A percentile compares a stretch with the other conserved stretches of the same genome.
Evolutionary conservation across 2,113 vertebrate genomes (phyloP).

Genomic region (Hydrolagus affinis): DNA sequence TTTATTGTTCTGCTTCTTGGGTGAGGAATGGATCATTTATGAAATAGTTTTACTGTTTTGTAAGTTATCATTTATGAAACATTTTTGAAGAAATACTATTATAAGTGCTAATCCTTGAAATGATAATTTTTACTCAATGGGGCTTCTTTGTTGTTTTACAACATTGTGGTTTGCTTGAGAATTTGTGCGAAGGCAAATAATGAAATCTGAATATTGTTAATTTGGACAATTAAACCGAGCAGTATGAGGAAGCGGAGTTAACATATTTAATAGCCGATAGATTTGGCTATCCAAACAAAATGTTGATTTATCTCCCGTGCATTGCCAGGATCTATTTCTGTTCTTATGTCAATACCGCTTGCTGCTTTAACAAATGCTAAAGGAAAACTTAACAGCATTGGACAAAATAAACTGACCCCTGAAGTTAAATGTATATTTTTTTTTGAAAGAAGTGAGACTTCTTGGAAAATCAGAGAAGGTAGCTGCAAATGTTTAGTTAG

Average conservation of each 20-base stretch:
- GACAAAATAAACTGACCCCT: no score
- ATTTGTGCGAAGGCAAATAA: background rate
- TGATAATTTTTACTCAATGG: background rate
- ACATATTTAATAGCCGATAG: background rate
- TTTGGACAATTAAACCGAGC: background rate
- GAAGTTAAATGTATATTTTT: background rate
- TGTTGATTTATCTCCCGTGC: background rate
- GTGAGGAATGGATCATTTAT: background rate
- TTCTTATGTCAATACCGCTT: background rate
- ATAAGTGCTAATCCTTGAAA: background rate
- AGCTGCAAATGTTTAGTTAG: background rate
- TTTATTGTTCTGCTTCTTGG: background rate
- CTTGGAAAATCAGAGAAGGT: background rate
- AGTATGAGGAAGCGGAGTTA: background rate
- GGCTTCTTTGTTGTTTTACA: no score
- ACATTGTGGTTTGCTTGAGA: background rate
- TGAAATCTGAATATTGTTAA: background rate
- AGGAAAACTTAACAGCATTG: no score
- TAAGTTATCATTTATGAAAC: background rate
- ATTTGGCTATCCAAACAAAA: background rate
- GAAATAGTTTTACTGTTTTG: background rate
- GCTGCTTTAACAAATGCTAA: background rate
- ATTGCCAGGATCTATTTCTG: background rate
- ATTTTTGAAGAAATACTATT: background rate
- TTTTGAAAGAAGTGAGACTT: background rate